Conservation (phyloP, 2,888 invertebrate genomes). For the Heliconius ismenius region DNA sequence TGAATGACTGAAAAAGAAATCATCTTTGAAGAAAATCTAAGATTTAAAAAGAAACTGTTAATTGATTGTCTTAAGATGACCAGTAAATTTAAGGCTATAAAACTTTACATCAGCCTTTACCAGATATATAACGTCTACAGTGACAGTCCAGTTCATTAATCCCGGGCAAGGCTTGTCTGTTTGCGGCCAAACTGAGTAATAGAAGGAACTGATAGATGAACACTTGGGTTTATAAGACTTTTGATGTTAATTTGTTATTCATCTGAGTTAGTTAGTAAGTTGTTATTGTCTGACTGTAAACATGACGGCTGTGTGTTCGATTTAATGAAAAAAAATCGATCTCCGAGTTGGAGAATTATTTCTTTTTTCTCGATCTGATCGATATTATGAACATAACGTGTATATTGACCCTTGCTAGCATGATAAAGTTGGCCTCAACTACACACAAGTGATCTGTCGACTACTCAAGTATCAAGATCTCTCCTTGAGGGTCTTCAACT, state of each 20-base stretch:
- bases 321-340: no score
- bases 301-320: no score
- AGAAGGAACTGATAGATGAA: constrained; percentile 7
- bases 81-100: background rate
- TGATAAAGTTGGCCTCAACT: background rate
- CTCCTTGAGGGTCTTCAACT: background rate
- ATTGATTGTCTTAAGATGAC: background rate
- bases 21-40: background rate
- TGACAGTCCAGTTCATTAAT: constrained; percentile 13
- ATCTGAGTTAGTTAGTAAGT: no score
- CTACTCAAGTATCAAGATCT: background rate
- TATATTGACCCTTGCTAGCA: background rate
- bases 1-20: no score
- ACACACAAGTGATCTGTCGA: background rate
- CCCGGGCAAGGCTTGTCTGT: background rate
- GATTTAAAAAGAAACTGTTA: background rate
- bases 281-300: no score
- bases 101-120: background rate
- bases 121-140: background rate
- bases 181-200: constrained; percentile 8
- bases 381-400: background rate
- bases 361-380: background rate
- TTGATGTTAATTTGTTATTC: no score
- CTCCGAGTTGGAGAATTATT: no score
- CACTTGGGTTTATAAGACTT: background rate